These are phyloP conservation scores for Amblyraja radiata DNA, from an alignment of 2,797 vertebrate genomes.

Conservation along the genomic window DNA sequence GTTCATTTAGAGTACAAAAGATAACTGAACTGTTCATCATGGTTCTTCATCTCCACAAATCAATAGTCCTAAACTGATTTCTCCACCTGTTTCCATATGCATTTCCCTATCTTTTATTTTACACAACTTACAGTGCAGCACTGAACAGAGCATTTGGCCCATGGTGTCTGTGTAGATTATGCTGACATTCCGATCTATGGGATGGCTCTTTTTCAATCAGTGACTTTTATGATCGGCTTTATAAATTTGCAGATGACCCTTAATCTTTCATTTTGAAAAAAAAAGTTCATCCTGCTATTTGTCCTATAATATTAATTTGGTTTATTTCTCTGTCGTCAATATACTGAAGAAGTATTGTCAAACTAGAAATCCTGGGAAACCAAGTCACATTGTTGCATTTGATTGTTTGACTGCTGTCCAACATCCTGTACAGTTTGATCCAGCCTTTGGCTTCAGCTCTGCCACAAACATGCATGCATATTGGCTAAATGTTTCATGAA, in stretches of 20 bases:
- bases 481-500: too few species aligned
- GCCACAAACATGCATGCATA: too few species aligned
- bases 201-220: background rate
- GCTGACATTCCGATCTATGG: background rate
- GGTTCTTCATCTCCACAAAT: too few species aligned
- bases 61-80: background rate
- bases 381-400: background rate
- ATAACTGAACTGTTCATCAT: too few species aligned
- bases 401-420: background rate
- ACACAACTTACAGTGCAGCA: too few species aligned
- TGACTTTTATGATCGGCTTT: background rate
- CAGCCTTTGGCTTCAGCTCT: too few species aligned
- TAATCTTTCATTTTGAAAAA: background rate
- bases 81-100: background rate
- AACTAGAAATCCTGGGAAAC: background rate
- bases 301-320: background rate
- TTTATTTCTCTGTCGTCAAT: background rate
- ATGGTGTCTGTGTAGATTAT: too few species aligned
- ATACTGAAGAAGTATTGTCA: background rate
- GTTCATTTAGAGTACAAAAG: too few species aligned
- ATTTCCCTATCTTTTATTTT: background rate
- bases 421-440: background rate
- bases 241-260: too few species aligned
- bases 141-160: too few species aligned
- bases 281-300: background rate